These are phyloP conservation scores for Lithobates sylvaticus DNA, from an alignment of 2,797 vertebrate species.

Conservation along the genomic window DNA sequence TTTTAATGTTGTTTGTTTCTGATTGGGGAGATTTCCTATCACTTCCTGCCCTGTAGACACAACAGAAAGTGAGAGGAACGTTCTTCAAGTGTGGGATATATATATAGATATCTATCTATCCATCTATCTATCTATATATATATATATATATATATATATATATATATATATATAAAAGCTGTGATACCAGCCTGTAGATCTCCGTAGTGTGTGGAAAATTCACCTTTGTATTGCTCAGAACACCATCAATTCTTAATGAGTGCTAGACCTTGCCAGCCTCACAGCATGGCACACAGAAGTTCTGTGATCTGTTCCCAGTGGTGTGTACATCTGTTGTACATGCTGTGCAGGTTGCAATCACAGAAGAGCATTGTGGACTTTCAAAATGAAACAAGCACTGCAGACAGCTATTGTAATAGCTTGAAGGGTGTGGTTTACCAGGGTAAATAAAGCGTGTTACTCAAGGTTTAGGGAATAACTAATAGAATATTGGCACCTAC, in stretches of 20 bases:
- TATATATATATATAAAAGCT: too few relatives aligned
- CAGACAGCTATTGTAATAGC: background rate
- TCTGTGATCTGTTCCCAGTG: slow-evolving; percentile 31
- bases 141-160: too few relatives aligned
- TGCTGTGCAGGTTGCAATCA: background rate
- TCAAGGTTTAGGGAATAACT: too few relatives aligned
- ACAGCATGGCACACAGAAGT: slow-evolving; percentile 3
- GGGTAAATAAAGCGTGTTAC: background rate
- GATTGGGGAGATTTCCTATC: too few relatives aligned
- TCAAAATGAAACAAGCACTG: background rate
- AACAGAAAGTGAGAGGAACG: too few relatives aligned
- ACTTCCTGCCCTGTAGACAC: too few relatives aligned
- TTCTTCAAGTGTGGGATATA: too few relatives aligned
- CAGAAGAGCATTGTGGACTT: background rate
- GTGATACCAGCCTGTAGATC: background rate
- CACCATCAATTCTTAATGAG: slow-evolving; percentile 40
- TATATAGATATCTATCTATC: too few relatives aligned
- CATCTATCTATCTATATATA: too few relatives aligned
- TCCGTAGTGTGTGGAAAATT: background rate
- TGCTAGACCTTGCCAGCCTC: background rate
- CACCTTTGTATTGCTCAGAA: background rate
- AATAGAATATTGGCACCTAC: too few relatives aligned
- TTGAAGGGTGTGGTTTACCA: background rate
- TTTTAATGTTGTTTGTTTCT: too few relatives aligned
- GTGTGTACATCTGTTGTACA: slow-evolving; percentile 8